Evolutionary conservation across 2,888 invertebrate species (phyloP).

Genomic region (Phortica magna): DNA sequence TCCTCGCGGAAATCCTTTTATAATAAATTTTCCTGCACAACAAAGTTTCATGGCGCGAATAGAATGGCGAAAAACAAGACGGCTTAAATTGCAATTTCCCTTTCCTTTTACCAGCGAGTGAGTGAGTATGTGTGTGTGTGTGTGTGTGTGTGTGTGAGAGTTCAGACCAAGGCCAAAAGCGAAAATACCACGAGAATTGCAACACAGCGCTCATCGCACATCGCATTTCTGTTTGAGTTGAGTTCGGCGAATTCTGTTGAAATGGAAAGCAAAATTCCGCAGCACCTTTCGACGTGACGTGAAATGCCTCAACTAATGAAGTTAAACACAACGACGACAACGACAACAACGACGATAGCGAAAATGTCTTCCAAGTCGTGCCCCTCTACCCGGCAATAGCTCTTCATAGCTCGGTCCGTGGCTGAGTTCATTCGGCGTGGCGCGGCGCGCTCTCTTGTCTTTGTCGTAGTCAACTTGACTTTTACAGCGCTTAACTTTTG

Average conservation of each 20-base stretch:
- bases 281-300: neutral
- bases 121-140: neutral
- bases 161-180: conserved; percentile 28
- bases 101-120: conserved; percentile 37
- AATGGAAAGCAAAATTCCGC: conserved; percentile 13
- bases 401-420: neutral
- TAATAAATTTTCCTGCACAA: conserved; percentile 22
- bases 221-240: too few relatives aligned
- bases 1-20: conserved; percentile 27
- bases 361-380: neutral
- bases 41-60: conserved; percentile 13
- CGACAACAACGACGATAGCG: neutral
- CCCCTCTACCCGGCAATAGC: neutral
- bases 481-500: conserved; percentile 18
- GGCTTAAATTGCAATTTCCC: conserved; percentile 56
- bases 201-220: too few relatives aligned
- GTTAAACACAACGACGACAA: conserved; percentile 14
- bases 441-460: neutral
- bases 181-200: neutral
- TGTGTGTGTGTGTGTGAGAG: neutral
- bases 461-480: conserved; percentile 2
- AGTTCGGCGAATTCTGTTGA: conserved; percentile 25
- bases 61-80: conserved; percentile 46
- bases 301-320: conserved; percentile 16
- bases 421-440: neutral